phyloP scores from a whole-genome alignment of 2,888 invertebrate genomes.

The Metellina segmentata region DNA sequence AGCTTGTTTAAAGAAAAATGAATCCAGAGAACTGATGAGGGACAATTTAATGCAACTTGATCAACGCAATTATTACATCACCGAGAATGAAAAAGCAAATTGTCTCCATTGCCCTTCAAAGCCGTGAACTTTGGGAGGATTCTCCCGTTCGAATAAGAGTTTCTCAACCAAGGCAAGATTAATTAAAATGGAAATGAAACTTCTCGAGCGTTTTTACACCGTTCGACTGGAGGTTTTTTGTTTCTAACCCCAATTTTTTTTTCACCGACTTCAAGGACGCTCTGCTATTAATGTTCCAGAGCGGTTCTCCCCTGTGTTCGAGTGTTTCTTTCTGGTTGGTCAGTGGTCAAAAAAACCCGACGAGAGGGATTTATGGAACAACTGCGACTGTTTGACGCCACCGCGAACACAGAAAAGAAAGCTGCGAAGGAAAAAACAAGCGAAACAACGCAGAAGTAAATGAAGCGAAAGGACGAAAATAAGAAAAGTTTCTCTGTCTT shows the following conservation, averaged over 20 bases:
- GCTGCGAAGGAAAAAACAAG: neutral
- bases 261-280: neutral
- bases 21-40: no score
- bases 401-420: slow-evolving; percentile 2
- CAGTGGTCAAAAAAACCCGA: slow-evolving; percentile 67
- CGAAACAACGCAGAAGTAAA: slow-evolving; percentile 20
- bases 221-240: neutral
- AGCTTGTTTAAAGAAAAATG: no score
- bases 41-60: no score
- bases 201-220: neutral
- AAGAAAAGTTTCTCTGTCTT: slow-evolving; percentile 43
- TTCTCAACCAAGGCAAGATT: no score
- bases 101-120: no score
- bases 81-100: no score
- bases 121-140: no score
- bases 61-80: no score
- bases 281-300: neutral
- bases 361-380: slow-evolving; percentile 67
- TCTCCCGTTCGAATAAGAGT: no score
- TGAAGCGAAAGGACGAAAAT: neutral
- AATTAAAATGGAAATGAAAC: neutral
- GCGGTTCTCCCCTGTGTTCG: no score
- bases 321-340: slow-evolving; percentile 28
- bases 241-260: neutral
- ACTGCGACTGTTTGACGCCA: slow-evolving; percentile 63